Base-by-base conservation (phyloP, 2,888 invertebrate species). In the Drosophila sordidapex region DNA sequence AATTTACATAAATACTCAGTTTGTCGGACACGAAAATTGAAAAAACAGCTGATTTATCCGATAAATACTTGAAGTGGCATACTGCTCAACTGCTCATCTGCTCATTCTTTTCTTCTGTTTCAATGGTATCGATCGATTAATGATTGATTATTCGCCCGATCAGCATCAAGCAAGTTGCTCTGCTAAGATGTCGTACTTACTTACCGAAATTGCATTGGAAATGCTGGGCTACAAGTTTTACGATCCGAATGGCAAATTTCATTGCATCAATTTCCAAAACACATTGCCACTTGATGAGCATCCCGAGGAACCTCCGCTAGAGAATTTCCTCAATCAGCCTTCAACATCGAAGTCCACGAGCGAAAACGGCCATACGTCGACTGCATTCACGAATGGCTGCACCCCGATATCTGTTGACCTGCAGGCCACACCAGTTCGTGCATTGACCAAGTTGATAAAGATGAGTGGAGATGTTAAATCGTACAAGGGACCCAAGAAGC, bases 171-270 rank as follows among this genome's bases (percentile, higher is more conserved):
- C 1, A 25, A 54, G 7, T 56, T 27, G n/a, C 4, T 13, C 8
- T 38, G n/a, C 2, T 2, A 65, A 63, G 62, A 92, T 92, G 92
- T 92, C 92, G 1, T 92, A 92, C 58, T 78, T 92, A n/a, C 78
- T 92, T 0, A 92, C 92, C 1, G 92, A 92, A 89, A 92, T 92
- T 13, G 92, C 92, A 4, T 80, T 92, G 4, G 92, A 92, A 84
- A 92, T 92, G 92, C 62, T 92, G 49, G 92, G 92, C 18, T 92
- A 91, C 54, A 92, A 91, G 66, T 92, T 91, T 52, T 92, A 92
- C 67, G 92, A 92, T 38, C 89, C 91, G 10, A 83, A 91, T 70
- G 92, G 92, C 0, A 72, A 75, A 1, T 87, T 81, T 52, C 91
- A 91, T 33, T 75, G 84, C 15, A 92, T 91, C 5, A 91, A 91